Conservation (phyloP, 1,140 invertebrate genomes). For the Aphidius ervi region DNA sequence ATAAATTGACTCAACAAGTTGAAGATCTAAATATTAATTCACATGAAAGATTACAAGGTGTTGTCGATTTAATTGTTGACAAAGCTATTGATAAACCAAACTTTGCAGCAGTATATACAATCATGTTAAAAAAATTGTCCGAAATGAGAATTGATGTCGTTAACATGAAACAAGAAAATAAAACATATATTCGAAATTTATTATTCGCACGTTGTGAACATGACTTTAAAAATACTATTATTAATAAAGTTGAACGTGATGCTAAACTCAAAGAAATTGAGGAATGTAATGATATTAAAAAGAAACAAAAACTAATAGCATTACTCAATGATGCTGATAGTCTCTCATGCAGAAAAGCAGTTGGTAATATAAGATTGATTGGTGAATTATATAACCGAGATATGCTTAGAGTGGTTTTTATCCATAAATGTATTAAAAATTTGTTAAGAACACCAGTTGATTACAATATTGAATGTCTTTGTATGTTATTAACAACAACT, state of each 20-base stretch:
- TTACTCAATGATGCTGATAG: slow-evolving; percentile 72
- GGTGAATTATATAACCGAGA: slow-evolving; percentile 90
- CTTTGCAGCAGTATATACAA: slow-evolving; percentile 86
- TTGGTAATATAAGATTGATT: slow-evolving; percentile 82
- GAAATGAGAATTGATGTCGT: slow-evolving; percentile 55
- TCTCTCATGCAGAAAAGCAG: slow-evolving; percentile 71
- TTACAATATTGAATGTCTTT: slow-evolving; percentile 89
- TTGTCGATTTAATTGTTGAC: slow-evolving; percentile 89
- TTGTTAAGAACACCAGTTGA: slow-evolving; percentile 77
- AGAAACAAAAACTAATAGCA: slow-evolving; percentile 67
- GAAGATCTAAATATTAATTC: slow-evolving; percentile 72
- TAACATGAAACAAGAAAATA: slow-evolving; percentile 14
- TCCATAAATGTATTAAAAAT: slow-evolving; percentile 78
- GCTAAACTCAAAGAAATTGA: slow-evolving; percentile 63
- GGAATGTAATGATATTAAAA: slow-evolving; percentile 57
- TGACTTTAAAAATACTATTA: slow-evolving; percentile 79
- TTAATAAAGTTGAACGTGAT: slow-evolving; percentile 59
- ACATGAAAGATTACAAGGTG: slow-evolving; percentile 70
- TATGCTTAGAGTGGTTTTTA: slow-evolving; percentile 76
- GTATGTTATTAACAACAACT: slow-evolving; percentile 78
- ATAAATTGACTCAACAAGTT: slow-evolving; percentile 75
- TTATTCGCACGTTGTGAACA: slow-evolving; percentile 80
- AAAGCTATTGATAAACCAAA: slow-evolving; percentile 93
- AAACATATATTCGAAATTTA: slow-evolving; percentile 75
- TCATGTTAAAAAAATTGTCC: slow-evolving; percentile 69